These are phyloP conservation scores for Barypeithes pellucidus DNA, from an alignment of 2,888 invertebrate species.

Conservation along the genomic window DNA sequence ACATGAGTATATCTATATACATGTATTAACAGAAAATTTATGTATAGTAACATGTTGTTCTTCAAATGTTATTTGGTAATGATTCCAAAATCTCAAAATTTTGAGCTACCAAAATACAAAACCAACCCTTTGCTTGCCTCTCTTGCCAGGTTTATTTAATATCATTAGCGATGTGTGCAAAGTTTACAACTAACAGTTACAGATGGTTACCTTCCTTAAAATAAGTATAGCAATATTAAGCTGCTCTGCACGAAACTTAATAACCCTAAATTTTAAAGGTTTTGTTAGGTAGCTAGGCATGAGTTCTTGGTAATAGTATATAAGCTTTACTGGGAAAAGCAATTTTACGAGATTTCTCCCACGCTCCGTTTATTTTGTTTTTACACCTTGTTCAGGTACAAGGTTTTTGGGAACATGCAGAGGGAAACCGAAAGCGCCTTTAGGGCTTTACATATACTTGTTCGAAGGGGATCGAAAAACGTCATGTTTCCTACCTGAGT, in stretches of 20 bases:
- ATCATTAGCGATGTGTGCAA: not conserved
- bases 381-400: conserved; percentile 52
- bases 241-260: conserved; percentile 44
- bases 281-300: conserved; percentile 47
- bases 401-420: conserved; percentile 34
- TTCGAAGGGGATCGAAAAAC: conserved; percentile 26
- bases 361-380: conserved; percentile 56
- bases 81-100: too few species aligned
- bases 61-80: too few species aligned
- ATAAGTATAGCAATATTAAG: not conserved
- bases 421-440: conserved; percentile 36
- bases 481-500: conserved; percentile 41
- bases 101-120: too few species aligned
- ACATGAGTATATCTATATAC: too few species aligned
- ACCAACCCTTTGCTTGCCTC: too few species aligned
- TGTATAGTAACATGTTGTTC: too few species aligned
- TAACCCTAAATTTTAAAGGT: conserved; percentile 45
- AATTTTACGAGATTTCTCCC: conserved; percentile 54
- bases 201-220: not conserved
- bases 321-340: conserved; percentile 51
- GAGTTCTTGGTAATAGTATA: conserved; percentile 51
- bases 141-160: too few species aligned
- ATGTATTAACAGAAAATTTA: too few species aligned
- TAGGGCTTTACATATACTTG: conserved; percentile 29
- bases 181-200: not conserved